These are phyloP conservation scores for Chlamydotis undulata DNA, from an alignment of 2,113 vertebrate species.

Conservation along the genomic window DNA sequence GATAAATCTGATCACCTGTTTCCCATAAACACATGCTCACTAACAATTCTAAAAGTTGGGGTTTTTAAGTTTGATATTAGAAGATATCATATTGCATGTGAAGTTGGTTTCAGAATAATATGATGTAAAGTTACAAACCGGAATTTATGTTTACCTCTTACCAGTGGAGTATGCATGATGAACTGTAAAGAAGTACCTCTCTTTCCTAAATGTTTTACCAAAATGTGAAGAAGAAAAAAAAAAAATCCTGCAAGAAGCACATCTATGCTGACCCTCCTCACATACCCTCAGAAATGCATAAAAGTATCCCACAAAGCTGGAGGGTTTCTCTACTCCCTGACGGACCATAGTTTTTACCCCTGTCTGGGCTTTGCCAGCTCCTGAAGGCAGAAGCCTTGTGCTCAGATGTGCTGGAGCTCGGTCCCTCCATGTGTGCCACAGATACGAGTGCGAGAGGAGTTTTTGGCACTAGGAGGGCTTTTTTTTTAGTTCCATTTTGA, in stretches of 20 bases:
- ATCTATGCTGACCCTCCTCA: not conserved
- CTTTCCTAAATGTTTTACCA: not conserved
- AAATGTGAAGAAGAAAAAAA: not conserved
- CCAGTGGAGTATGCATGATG: not conserved
- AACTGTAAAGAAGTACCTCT: not conserved
- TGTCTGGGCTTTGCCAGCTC: not conserved
- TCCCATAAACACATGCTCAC: not conserved
- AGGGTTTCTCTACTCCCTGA: not conserved
- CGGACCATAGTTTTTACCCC: not conserved
- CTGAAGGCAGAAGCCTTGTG: not conserved
- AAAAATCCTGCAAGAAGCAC: not conserved
- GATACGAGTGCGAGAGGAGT: not conserved
- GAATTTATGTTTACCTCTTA: not conserved
- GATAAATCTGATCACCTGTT: not conserved
- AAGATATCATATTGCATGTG: not conserved
- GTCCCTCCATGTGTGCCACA: not conserved
- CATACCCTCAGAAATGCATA: not conserved
- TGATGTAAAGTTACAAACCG: rapidly evolving
- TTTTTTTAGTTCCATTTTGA: not conserved
- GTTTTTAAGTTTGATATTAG: not conserved
- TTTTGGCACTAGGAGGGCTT: not conserved
- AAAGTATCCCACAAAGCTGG: not conserved
- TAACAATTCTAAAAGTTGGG: not conserved
- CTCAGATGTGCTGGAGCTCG: constrained; percentile 17
- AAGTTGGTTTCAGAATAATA: not conserved